Percentiles rank a stretch among this genome's conserved stretches.
These are phyloP conservation scores for Ptilorrhoa leucosticta DNA, from an alignment of 2,113 vertebrate genomes.

Conservation along the genomic window DNA sequence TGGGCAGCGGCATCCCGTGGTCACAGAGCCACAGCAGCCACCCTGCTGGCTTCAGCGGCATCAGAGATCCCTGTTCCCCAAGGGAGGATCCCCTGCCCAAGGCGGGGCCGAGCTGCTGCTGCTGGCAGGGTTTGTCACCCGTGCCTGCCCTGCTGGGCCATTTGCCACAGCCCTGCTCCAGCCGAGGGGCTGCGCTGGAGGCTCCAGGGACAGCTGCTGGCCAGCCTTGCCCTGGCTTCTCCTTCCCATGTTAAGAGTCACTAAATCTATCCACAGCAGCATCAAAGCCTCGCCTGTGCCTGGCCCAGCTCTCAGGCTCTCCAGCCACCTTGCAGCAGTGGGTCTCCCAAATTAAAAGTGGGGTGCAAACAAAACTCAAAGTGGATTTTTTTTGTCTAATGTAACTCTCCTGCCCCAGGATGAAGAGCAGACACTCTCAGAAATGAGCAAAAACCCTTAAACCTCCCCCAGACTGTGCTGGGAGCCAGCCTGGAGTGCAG, in stretches of 20 bases:
- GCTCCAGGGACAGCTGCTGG: rapidly evolving
- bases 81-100: not conserved
- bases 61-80: not conserved
- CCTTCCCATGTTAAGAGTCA: rapidly evolving
- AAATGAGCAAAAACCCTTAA: not conserved
- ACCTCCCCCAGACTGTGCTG: not conserved
- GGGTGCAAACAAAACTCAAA: not conserved
- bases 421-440: not conserved
- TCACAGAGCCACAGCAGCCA: too few species aligned
- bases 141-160: rapidly evolving
- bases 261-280: not conserved
- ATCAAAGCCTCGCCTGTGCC: not conserved
- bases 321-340: not conserved
- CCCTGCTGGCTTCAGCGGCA: not conserved
- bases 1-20: rapidly evolving
- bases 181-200: not conserved
- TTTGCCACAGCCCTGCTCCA: not conserved
- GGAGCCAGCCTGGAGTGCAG: rapidly evolving
- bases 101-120: rapidly evolving
- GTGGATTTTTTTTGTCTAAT: rapidly evolving
- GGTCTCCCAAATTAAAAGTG: not conserved
- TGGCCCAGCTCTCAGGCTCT: not conserved
- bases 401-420: not conserved
- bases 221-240: not conserved
- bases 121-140: not conserved